Conservation (phyloP, 2,888 invertebrate species). For the Nephrotoma appendiculata region DNA sequence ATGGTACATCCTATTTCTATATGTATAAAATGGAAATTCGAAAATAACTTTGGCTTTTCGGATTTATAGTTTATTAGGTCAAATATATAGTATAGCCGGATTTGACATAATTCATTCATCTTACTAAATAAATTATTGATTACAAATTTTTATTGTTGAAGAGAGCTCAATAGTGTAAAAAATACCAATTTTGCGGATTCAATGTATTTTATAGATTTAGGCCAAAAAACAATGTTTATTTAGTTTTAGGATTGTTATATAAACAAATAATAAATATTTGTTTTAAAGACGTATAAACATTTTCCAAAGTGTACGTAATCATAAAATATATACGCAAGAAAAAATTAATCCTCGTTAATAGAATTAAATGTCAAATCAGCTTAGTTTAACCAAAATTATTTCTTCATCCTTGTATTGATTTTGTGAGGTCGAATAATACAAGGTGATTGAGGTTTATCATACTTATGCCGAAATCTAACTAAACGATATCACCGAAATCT, state of each 20-base stretch:
- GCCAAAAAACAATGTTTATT: neutral
- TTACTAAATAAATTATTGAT: neutral
- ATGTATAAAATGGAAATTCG: neutral
- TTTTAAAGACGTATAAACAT: too few relatives aligned
- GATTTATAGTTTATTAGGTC: neutral
- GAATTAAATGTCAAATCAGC: neutral
- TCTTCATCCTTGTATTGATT: neutral
- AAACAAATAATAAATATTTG: too few relatives aligned
- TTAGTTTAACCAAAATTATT: neutral
- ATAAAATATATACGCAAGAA: too few relatives aligned
- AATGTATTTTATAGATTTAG: neutral
- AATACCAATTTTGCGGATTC: neutral
- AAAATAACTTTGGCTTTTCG: neutral
- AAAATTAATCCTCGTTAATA: neutral
- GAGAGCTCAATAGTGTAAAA: neutral
- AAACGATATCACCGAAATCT: neutral
- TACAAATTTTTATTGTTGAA: neutral
- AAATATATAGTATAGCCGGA: neutral
- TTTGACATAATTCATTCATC: too few relatives aligned
- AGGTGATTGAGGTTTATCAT: neutral
- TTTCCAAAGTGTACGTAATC: too few relatives aligned
- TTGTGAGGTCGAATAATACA: neutral
- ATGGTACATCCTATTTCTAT: too few relatives aligned
- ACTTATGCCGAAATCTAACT: neutral
- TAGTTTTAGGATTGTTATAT: neutral